Conservation (phyloP, 2,888 invertebrate species). For the Plutella xylostella region DNA sequence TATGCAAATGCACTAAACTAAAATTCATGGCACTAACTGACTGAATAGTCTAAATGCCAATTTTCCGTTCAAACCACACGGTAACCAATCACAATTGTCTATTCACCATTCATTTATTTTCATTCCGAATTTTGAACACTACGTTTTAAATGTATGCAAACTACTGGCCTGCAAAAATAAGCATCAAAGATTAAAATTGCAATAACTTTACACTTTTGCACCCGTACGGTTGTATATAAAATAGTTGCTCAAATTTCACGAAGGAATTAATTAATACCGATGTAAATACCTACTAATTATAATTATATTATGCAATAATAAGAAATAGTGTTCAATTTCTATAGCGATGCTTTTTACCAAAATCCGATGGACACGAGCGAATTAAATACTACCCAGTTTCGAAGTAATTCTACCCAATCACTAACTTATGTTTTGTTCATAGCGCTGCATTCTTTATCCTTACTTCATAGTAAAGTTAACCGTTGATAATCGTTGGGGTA, state of each 20-base stretch:
- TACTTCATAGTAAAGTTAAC: background rate
- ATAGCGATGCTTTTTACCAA: background rate
- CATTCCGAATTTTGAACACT: background rate
- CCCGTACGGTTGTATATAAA: background rate
- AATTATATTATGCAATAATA: background rate
- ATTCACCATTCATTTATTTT: no score
- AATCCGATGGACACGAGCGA: background rate
- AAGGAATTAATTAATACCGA: background rate
- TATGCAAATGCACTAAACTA: no score
- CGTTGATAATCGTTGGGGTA: no score
- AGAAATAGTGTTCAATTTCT: background rate
- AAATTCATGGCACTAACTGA: no score
- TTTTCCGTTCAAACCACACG: no score
- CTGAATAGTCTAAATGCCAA: no score
- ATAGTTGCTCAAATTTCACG: background rate
- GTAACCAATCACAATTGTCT: no score
- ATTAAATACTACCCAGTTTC: background rate
- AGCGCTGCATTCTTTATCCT: background rate
- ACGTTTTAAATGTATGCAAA: background rate
- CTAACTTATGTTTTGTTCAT: background rate
- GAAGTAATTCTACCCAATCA: background rate
- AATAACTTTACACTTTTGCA: no score
- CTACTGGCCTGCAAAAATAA: background rate
- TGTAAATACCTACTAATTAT: no score
- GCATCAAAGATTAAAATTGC: background rate